A percentile compares a stretch with the other conserved stretches of the same genome.
Evolutionary conservation across 2,797 vertebrate species (phyloP).

Genomic region (Thamnophis elegans): DNA sequence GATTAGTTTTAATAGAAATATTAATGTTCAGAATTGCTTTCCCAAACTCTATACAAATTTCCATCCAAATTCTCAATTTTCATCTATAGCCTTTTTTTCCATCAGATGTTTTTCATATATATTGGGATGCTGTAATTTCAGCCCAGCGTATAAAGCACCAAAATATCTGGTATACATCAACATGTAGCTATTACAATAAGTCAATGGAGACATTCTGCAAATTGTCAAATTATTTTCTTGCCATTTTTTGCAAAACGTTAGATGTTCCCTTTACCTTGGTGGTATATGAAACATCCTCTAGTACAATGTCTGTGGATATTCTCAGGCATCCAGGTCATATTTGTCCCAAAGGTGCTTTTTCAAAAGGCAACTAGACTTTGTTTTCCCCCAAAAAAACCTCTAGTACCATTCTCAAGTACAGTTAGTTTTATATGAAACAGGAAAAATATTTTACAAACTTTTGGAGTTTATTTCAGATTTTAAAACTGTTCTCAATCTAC

Average conservation of each 20-base stretch:
- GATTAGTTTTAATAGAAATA: neutral
- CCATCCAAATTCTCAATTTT: neutral
- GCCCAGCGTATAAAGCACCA: neutral
- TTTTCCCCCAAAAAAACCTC: neutral
- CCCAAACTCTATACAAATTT: neutral
- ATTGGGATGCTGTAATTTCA: neutral
- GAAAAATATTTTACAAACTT: neutral
- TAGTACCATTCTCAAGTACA: neutral
- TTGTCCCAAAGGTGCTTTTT: neutral
- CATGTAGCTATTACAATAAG: neutral
- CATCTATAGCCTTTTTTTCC: neutral
- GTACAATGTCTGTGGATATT: neutral
- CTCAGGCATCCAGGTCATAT: neutral
- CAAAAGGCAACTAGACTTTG: neutral
- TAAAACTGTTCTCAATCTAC: neutral
- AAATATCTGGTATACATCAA: neutral
- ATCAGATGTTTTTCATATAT: neutral
- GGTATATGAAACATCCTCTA: neutral
- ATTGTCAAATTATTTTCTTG: neutral
- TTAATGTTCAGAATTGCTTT: neutral
- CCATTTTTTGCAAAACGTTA: neutral
- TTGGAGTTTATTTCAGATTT: neutral
- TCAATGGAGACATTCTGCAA: neutral
- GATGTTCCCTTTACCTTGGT: neutral
- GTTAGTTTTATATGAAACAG: neutral